Percentiles rank a stretch among this genome's conserved stretches.
These are phyloP conservation scores for Buceros bicornis DNA, from an alignment of 2,797 vertebrate genomes.

Conservation along the genomic window DNA sequence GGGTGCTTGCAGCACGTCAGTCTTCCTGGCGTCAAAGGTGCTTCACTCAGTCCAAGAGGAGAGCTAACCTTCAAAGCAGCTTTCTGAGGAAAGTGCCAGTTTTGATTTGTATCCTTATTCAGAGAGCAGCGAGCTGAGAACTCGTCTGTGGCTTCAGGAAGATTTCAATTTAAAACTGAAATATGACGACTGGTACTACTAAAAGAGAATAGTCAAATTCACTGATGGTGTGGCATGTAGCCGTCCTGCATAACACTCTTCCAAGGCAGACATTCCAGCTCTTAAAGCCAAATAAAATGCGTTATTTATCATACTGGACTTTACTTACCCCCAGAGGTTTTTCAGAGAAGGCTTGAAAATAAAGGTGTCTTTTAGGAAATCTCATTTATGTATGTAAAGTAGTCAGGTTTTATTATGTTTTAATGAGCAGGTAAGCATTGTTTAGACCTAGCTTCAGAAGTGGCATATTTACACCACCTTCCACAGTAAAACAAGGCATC, in stretches of 20 bases:
- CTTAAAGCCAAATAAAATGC: not conserved
- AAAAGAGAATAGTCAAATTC: not conserved
- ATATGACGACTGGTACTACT: not conserved
- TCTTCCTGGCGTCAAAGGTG: not conserved
- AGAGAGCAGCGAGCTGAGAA: not conserved
- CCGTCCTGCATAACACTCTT: not conserved
- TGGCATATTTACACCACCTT: slow-evolving; percentile 33
- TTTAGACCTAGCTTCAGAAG: slow-evolving; percentile 10
- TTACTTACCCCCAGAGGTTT: slow-evolving; percentile 4
- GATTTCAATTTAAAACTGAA: slow-evolving; percentile 40
- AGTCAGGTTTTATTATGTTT: slow-evolving; percentile 2
- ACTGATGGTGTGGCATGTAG: not conserved
- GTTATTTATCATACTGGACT: not conserved
- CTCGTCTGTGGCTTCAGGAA: slow-evolving; percentile 8
- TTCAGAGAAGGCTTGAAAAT: slow-evolving; percentile 43
- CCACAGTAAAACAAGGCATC: slow-evolving; percentile 37
- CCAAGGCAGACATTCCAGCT: not conserved
- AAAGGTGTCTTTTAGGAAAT: slow-evolving; percentile 35
- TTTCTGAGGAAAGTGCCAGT: not conserved
- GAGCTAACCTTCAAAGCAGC: not conserved
- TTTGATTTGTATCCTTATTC: slow-evolving; percentile 35
- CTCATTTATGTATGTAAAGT: slow-evolving; percentile 35
- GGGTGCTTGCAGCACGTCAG: not conserved
- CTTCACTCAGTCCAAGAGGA: not conserved
- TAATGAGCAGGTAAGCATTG: slow-evolving; percentile 1